Evolutionary conservation across 53 echinoderm and acorn worm genomes (phyloP), one percentile per base, ranked within the genome.

Genomic region (Henricia sp.): DNA sequence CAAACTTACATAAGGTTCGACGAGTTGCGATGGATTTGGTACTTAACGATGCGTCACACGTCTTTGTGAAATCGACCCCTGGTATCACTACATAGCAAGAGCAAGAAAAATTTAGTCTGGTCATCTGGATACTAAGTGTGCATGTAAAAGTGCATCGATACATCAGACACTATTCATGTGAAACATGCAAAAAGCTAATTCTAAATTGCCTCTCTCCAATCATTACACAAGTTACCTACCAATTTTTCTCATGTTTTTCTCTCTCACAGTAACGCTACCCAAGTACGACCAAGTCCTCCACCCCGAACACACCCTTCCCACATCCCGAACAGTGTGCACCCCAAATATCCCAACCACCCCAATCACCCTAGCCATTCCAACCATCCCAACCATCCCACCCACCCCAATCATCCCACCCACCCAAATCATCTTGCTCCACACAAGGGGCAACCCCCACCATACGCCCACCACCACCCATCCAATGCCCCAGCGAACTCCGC

Each of bases 311-410:
- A 75, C 83, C 82, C 62, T 51, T 66, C 68, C 83, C 52, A 73
- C 68, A 43, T 53, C 46, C 88, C 54, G 39, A 72, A 55, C 91
- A 72, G 58, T 71, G 59, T 76, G 58, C 41, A 70, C 6, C 76
- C 74, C 36, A 84, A 85, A 57, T 85, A 85, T 39, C 71, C 84
- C 59, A 58, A 16, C 72, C 70, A 84, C 71, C 84, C 58, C n/a
- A n/a, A n/a, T n/a, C n/a, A n/a, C n/a, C n/a, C n/a, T n/a, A n/a
- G n/a, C n/a, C n/a, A n/a, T n/a, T n/a, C n/a, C n/a, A n/a, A n/a
- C n/a, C 77, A 75, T 75, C 82, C 62, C 41, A 56, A 59, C 83
- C 52, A 73, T 68, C 35, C 43, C 46, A 85, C 54, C 50, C 66
- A 55, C 91, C 67, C 50, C 64, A 50, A 69, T 48, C 41, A 70